Evolutionary conservation across 2,113 vertebrate genomes (phyloP), one percentile per base, ranked within the genome.

Genomic region (Cryptomyrus ogoouensis): DNA sequence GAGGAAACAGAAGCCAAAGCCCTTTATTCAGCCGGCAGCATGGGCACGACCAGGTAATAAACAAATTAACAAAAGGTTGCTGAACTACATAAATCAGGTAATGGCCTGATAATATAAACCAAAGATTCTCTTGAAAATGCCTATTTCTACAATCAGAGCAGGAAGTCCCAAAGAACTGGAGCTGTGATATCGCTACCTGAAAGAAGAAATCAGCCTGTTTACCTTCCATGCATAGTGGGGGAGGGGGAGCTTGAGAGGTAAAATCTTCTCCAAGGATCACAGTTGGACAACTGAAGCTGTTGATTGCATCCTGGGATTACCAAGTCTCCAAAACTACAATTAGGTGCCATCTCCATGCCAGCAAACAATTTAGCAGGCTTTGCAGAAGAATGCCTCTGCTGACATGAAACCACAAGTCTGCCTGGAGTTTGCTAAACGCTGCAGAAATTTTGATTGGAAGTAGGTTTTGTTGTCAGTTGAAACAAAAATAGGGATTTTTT

Each of bases 311-410:
- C n/a, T 83, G n/a, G 19, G 88, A 70, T 89, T 12, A 80, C 24
- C 62, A 89, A n/a, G 44, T 47, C 66, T 77, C 88, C 35, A 80
- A 89, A 74, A 89, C 88, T 24, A 77, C 88, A 42, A 89, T 89
- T 47, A 52, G 62, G 80, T 27, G 42, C 44, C 88, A 89, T 46
- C 27, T 80, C 88, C 88, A 52, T 80, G 46, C 70, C 70, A 89
- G 47, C 88, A 80, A 52, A 35, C 46, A 50, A 47, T 80, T 89
- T 80, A 70, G 62, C 35, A 27, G 70, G 56, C 42, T 50, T 89
- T 46, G 10, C 58, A 74, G 66, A 89, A 89, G 24, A 89, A 74
- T 2, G 2, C 42, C 46, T 39, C 74, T 42, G 35, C 15, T 80
- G 74, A 80, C 74, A 80, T 70, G 10, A 70, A 70, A 70, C 74